Evolutionary conservation across 2,797 vertebrate genomes (phyloP), one percentile per base, ranked within the genome.

Genomic region (Hydrocynus forskahlii): DNA sequence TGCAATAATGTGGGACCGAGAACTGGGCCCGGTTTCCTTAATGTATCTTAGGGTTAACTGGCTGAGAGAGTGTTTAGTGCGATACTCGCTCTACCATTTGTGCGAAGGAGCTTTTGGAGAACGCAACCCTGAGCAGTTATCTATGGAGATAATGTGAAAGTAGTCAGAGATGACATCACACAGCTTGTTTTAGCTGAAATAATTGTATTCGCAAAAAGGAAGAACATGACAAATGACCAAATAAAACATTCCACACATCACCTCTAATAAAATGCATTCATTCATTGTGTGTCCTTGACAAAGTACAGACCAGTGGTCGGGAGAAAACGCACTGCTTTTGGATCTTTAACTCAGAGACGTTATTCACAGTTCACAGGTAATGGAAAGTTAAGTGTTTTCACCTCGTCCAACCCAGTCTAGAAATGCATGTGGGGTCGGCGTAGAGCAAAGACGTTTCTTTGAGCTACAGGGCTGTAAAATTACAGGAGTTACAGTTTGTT

Each of bases 401-500:
- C 88, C 74, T 83, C 78, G 64, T 52, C 21, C 40, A 38, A 66
- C 79, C 17, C 57, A 74, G 45, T 77, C 86, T 91, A 76, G 83
- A 86, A 83, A 77, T 83, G 88, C 89, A 89, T 84, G 82, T 87
- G 80, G 62, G 76, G 86, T 59, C 10, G 38, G 74, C 67, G 74
- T 81, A 87, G 88, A 90, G 75, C 87, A 80, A 52, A 81, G 50
- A 83, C 57, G 73, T 75, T 29, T 64, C 52, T 3, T 83, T 91
- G 88, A 93, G 76, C 91, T 86, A 87, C 8, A 83, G 81, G 57
- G 89, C 89, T 90, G 89, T 85, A 87, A 80, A 79, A 88, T 87
- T 71, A 88, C 71, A 72, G 76, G 81, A 50, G 85, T 85, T 88
- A 91, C 66, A 92, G 86, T 93, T 93, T 94, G 83, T 80, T 67